A percentile compares a stretch with the other conserved stretches of the same genome.
These are phyloP conservation scores for Dicaeum eximium DNA, from an alignment of 2,113 vertebrate genomes.

Conservation along the genomic window DNA sequence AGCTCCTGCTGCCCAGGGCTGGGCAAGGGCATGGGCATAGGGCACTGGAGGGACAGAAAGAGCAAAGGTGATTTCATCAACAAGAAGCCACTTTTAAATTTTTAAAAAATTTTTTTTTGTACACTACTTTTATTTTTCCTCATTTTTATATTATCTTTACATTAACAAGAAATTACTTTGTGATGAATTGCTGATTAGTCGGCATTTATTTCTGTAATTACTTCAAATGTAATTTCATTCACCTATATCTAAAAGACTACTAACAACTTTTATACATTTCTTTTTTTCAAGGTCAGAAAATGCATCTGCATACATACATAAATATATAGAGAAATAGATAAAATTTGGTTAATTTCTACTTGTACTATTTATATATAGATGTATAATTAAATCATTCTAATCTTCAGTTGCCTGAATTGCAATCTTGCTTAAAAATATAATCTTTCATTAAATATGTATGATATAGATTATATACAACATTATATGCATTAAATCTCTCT, in stretches of 20 bases:
- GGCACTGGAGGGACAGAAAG: neutral
- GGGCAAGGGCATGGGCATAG: neutral
- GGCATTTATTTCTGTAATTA: neutral
- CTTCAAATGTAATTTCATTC: neutral
- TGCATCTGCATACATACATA: neutral
- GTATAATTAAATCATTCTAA: neutral
- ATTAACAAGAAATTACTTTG: neutral
- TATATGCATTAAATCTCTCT: neutral
- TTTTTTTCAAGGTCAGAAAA: neutral
- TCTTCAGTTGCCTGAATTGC: neutral
- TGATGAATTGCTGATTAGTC: neutral
- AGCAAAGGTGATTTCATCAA: rapidly evolving
- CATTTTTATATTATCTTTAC: neutral
- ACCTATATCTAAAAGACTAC: neutral
- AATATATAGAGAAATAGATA: neutral
- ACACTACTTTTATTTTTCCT: neutral
- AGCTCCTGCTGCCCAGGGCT: neutral
- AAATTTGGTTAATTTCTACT: neutral
- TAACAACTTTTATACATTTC: neutral
- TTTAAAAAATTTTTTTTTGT: neutral
- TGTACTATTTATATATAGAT: neutral
- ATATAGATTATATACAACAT: neutral
- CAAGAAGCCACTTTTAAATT: neutral
- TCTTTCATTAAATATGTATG: neutral
- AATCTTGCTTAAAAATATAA: neutral